These are phyloP conservation scores for Meloidogyne hapla DNA, from an alignment of 1,140 invertebrate species.

Conservation along the genomic window DNA sequence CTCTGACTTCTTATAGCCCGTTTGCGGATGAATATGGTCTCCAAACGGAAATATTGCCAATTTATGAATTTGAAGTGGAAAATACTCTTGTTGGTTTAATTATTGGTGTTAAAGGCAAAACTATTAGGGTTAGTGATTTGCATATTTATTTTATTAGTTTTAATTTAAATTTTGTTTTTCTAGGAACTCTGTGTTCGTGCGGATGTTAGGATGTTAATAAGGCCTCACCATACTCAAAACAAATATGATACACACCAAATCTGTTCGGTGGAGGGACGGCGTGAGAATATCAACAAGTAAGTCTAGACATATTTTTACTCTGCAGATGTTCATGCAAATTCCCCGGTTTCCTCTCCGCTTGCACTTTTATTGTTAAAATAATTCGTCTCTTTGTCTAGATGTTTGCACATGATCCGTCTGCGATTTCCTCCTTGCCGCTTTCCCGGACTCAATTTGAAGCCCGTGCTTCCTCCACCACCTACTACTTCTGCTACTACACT, in stretches of 20 bases:
- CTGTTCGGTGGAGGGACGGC: constrained; percentile 60
- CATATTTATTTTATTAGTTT: too few relatives aligned
- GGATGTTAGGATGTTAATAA: constrained; percentile 59
- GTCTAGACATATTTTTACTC: not conserved
- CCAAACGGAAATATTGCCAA: constrained; percentile 37
- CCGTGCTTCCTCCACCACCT: constrained; percentile 53
- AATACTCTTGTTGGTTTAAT: constrained; percentile 63
- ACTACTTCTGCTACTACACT: constrained; percentile 3
- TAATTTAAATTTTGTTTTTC: constrained; percentile 20
- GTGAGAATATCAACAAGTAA: constrained; percentile 61
- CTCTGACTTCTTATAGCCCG: constrained; percentile 43
- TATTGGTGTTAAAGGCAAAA: constrained; percentile 62
- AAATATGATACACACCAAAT: constrained; percentile 61
- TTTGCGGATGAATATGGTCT: constrained; percentile 36
- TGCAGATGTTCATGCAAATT: not conserved
- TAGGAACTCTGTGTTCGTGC: constrained; percentile 60
- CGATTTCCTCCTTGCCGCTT: constrained; percentile 61
- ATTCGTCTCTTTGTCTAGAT: constrained; percentile 20
- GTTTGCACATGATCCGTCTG: constrained; percentile 58
- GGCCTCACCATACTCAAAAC: constrained; percentile 56
- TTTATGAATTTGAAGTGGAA: constrained; percentile 64
- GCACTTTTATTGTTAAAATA: not conserved
- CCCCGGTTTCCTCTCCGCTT: too few relatives aligned
- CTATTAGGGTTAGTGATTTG: constrained; percentile 50
- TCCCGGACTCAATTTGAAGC: constrained; percentile 62